Evolutionary conservation across 2,113 vertebrate species (phyloP), one percentile per base, ranked within the genome.

Genomic region (Lepidothrix coronata): DNA sequence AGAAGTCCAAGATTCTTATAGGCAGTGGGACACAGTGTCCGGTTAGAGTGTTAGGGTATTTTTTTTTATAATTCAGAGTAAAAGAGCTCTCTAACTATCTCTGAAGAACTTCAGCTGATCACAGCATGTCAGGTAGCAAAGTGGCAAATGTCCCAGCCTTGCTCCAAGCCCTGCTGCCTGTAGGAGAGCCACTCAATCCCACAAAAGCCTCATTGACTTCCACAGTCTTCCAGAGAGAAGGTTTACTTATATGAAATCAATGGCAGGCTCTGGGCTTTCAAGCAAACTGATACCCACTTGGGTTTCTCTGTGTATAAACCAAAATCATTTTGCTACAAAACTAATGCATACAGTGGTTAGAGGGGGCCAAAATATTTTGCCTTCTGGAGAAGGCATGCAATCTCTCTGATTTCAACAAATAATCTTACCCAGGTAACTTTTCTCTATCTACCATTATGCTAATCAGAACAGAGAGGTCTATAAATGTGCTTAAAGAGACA

Each of bases 401-500:
- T 91, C 81, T 73, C 66, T 82, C 71, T 31, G 49, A 73, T 92
- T 94, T 85, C 93, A 89, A 87, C 91, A 92, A 88, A 89, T 93
- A 92, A 94, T 55, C 37, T 79, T 83, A 87, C 54, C 54, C 9
- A 19, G 57, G 76, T 92, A 85, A 79, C 62, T 95, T n/a, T 77
- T 57, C 68, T 66, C 83, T 30, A 35, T 57, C 63, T 72, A 57
- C 76, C 0, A 0, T 65, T 91, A 93, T 39, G 39, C 70, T 96
- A 96, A 96, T 86, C 91, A 75, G 96, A 89, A 96, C 80, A 68
- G 82, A 96, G 70, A 95, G 91, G 88, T 93, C 92, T 95, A 94
- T 96, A 96, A 97, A 97, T 48, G 88, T 81, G 84, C 91, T 96
- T 92, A 87, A 93, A 86, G 63, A 84, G 92, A 91, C 93, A 95